phyloP scores from a whole-genome alignment of 2,888 invertebrate species.

The Gerris lacustris region DNA sequence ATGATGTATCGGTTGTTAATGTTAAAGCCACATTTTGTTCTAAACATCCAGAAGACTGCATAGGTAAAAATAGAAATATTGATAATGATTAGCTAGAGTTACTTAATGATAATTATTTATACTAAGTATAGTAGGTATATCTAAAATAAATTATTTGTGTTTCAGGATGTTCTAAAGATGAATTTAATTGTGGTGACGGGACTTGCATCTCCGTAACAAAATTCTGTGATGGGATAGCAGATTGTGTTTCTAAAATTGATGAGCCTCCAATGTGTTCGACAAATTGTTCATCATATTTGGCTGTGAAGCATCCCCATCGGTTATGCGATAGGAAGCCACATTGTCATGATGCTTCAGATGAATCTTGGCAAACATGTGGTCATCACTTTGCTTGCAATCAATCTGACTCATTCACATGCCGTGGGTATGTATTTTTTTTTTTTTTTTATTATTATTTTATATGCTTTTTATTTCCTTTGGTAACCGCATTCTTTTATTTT shows the following conservation, averaged over 20 bases:
- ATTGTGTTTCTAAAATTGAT: neutral
- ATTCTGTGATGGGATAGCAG: conserved; percentile 4
- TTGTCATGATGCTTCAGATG: neutral
- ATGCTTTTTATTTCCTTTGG: too few species aligned
- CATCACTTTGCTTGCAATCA: neutral
- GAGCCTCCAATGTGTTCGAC: neutral
- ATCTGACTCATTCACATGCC: neutral
- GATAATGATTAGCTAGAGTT: too few species aligned
- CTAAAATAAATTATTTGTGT: neutral
- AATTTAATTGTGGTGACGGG: neutral
- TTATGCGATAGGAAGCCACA: neutral
- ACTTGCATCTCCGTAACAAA: neutral
- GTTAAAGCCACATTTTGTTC: neutral
- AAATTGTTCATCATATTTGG: neutral
- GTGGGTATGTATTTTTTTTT: neutral
- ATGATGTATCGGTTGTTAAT: neutral
- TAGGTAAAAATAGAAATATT: neutral
- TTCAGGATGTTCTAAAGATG: neutral
- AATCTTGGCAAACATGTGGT: conserved; percentile 2
- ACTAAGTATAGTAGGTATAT: too few species aligned
- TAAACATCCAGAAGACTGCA: neutral
- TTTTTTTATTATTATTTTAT: too few species aligned
- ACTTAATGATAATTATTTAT: too few species aligned
- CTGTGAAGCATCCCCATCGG: neutral
- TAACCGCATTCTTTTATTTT: too few species aligned